Base-by-base conservation (phyloP, 2,888 invertebrate species). In the Aproaerema taeniolella region DNA sequence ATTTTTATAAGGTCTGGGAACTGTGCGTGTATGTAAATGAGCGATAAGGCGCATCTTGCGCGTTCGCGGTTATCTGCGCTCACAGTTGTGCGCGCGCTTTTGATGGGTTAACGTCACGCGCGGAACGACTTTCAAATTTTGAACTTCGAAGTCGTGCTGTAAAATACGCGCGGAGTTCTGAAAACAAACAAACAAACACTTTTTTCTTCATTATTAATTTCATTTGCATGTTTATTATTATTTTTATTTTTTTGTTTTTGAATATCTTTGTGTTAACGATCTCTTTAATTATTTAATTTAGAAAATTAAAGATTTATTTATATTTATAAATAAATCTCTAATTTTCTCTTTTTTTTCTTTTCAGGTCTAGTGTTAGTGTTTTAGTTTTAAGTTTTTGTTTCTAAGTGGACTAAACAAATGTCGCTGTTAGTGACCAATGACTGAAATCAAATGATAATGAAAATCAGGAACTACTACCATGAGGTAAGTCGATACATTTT, bases 1-100 rank as follows among this genome's bases (percentile, higher is more conserved):
- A 70, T 67, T 67, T 69, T 66, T 70, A 57, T 68, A 65, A 50
- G 52, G 69, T 76, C 79, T 82, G 82, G 79, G 79, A 82, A 78
- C 41, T 61, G 63, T 63, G 65, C 61, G 58, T 61, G 66, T 79
- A 83, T 83, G 82, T 58, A 76, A 83, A 85, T 85, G 67, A 65
- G 53, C 76, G 83, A 85, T 83, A 83, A 81, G 67, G 69, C 64
- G 61, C 43, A 46, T 9, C 9, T 9, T 28, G 35, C 35, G 35
- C 28, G 35, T 15, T 28, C 7, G 34, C 62, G 70, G 66, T 79
- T 81, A 79, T 78, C 76, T 76, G 61, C 55, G 58, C 59, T 31
- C 59, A 69, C 80, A 85, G 85, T 86, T 68, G 77, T 67, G 67
- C 74, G 79, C 82, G 82, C 79, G 82, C 82, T 67, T 69, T 62